These are phyloP conservation scores for Acipenser ruthenus DNA, from an alignment of 2,797 vertebrate genomes.

Conservation along the genomic window DNA sequence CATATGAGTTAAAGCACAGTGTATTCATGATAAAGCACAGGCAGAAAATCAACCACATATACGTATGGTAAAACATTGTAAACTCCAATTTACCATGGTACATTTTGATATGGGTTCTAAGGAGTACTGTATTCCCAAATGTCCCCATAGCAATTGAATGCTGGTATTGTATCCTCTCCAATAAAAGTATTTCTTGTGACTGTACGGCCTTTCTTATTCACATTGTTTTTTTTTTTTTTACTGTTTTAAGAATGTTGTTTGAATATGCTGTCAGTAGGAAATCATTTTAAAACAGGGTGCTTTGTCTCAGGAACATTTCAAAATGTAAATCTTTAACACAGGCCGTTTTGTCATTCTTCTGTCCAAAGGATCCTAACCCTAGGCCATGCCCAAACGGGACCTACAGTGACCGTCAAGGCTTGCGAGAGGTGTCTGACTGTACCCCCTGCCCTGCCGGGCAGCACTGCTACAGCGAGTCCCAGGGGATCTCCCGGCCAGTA, in stretches of 20 bases:
- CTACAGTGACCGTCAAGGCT: slow-evolving; percentile 58
- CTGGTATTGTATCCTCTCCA: too few relatives aligned
- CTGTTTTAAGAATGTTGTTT: background rate
- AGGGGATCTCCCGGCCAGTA: slow-evolving; percentile 69
- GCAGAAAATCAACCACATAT: too few relatives aligned
- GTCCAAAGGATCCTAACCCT: slow-evolving; percentile 57
- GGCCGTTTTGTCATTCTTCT: accelerated
- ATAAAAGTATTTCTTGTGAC: too few relatives aligned
- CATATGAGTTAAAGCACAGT: background rate
- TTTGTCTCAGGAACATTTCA: too few relatives aligned
- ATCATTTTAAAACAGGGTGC: too few relatives aligned
- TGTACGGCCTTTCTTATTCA: background rate
- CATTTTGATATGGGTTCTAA: too few relatives aligned
- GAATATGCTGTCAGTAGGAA: too few relatives aligned
- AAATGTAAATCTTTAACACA: background rate
- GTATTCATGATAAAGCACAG: too few relatives aligned
- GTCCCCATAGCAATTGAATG: too few relatives aligned
- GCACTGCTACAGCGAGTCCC: slow-evolving; percentile 66
- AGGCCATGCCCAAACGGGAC: slow-evolving; percentile 79
- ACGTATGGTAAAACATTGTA: too few relatives aligned
- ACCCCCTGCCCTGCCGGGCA: slow-evolving; percentile 62
- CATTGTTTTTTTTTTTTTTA: background rate
- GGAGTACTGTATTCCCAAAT: too few relatives aligned
- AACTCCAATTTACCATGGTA: too few relatives aligned
- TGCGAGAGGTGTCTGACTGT: slow-evolving; percentile 64